Evolutionary conservation across 2,888 invertebrate genomes (phyloP).

Genomic region (Xylota segnis): DNA sequence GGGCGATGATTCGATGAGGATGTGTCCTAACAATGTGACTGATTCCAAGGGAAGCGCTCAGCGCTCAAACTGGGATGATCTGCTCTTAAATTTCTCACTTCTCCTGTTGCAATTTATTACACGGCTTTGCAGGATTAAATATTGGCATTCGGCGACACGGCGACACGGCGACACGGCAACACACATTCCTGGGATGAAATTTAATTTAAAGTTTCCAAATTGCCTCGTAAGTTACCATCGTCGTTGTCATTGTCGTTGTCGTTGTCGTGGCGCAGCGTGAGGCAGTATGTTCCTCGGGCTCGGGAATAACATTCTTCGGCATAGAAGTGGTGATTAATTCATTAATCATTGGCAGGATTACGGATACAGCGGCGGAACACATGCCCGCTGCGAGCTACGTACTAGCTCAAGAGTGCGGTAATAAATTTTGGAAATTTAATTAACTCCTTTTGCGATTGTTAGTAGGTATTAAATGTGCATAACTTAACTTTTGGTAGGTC

Average conservation of each 20-base stretch:
- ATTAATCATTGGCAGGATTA: slow-evolving; percentile 67
- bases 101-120: slow-evolving; percentile 47
- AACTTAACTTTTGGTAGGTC: slow-evolving; percentile 30
- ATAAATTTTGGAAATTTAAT: slow-evolving; percentile 74
- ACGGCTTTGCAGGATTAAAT: slow-evolving; percentile 13
- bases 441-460: slow-evolving; percentile 56
- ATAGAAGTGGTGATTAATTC: slow-evolving; percentile 63
- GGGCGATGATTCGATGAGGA: slow-evolving; percentile 30
- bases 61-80: slow-evolving; percentile 36
- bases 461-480: slow-evolving; percentile 37
- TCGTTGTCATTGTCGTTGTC: slow-evolving; percentile 13
- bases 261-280: slow-evolving; percentile 21
- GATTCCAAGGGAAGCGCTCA: not conserved
- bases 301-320: slow-evolving; percentile 22
- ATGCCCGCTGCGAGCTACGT: slow-evolving; percentile 12
- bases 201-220: slow-evolving; percentile 63
- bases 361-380: slow-evolving; percentile 16
- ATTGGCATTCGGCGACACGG: slow-evolving; percentile 20
- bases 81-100: slow-evolving; percentile 19
- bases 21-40: slow-evolving; percentile 14
- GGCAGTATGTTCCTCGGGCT: slow-evolving; percentile 5
- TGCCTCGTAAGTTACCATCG: slow-evolving; percentile 39
- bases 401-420: slow-evolving; percentile 39
- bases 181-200: slow-evolving; percentile 29
- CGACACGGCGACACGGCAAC: too few relatives aligned